These are phyloP conservation scores for Micrasema longulum DNA, from an alignment of 1,140 invertebrate genomes.

Conservation along the genomic window DNA sequence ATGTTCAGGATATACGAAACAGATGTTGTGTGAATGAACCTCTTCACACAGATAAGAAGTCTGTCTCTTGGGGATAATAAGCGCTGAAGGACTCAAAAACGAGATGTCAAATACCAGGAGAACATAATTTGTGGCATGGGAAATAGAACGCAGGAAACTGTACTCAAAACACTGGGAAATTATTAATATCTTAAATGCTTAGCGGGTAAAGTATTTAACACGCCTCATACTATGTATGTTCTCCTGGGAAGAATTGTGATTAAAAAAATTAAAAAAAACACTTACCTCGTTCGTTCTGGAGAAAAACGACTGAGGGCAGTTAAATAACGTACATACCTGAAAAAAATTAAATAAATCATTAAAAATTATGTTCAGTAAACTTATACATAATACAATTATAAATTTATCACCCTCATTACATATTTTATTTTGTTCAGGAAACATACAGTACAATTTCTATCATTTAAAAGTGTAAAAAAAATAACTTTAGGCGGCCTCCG, in stretches of 20 bases:
- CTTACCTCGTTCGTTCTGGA: no score
- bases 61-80: slow-evolving; percentile 6
- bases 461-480: no score
- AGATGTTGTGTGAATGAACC: slow-evolving; percentile 1
- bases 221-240: not conserved
- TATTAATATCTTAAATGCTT: slow-evolving; percentile 3
- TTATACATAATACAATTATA: no score
- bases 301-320: not conserved
- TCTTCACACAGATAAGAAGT: not conserved
- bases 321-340: not conserved
- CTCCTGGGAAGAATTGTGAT: slow-evolving; percentile 23
- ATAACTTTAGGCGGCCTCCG: no score
- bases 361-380: no score
- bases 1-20: no score
- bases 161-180: slow-evolving; percentile 28
- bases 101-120: slow-evolving; percentile 17
- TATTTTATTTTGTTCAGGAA: no score
- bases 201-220: no score
- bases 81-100: not conserved
- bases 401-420: no score
- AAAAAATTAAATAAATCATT: no score
- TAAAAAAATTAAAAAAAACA: not conserved
- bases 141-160: slow-evolving; percentile 31
- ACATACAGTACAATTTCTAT: no score
- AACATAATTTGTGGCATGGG: slow-evolving; percentile 1